Percentiles rank a stretch among this genome's conserved stretches.
phyloP scores from a whole-genome alignment of 1,140 invertebrate genomes.

The Contarinia nasturtii region DNA sequence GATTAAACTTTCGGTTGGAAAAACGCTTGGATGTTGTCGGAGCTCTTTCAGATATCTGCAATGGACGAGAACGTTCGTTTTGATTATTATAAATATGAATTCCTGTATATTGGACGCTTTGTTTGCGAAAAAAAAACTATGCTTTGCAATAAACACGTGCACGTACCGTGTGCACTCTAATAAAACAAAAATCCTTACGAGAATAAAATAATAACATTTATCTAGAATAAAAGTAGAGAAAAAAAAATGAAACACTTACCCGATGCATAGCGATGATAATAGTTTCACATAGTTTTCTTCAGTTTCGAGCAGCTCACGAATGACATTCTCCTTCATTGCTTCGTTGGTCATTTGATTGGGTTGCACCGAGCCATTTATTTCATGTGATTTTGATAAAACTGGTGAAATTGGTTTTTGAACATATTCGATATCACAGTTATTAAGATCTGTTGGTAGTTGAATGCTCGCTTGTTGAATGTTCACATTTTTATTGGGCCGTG shows the following conservation, averaged over 20 bases:
- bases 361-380: background rate
- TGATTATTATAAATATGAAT: background rate
- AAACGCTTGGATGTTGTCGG: slow-evolving; percentile 22
- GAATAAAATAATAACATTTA: no score
- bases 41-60: slow-evolving; percentile 19
- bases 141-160: no score
- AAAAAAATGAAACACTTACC: slow-evolving; percentile 10
- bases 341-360: slow-evolving; percentile 5
- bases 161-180: no score
- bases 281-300: slow-evolving; percentile 23
- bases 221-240: background rate
- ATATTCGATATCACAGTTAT: no score
- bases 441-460: no score
- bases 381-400: no score
- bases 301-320: slow-evolving; percentile 20
- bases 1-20: slow-evolving; percentile 19
- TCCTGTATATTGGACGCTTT: background rate
- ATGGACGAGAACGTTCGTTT: background rate
- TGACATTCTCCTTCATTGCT: slow-evolving; percentile 14
- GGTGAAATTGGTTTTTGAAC: no score
- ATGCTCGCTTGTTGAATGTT: no score
- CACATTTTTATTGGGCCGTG: no score
- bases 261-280: slow-evolving; percentile 17
- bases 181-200: no score
- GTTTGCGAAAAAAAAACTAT: background rate